A percentile compares a stretch with the other conserved stretches of the same genome.
Evolutionary conservation across 2,888 invertebrate genomes (phyloP).

Genomic region (Steinernema hermaphroditum): DNA sequence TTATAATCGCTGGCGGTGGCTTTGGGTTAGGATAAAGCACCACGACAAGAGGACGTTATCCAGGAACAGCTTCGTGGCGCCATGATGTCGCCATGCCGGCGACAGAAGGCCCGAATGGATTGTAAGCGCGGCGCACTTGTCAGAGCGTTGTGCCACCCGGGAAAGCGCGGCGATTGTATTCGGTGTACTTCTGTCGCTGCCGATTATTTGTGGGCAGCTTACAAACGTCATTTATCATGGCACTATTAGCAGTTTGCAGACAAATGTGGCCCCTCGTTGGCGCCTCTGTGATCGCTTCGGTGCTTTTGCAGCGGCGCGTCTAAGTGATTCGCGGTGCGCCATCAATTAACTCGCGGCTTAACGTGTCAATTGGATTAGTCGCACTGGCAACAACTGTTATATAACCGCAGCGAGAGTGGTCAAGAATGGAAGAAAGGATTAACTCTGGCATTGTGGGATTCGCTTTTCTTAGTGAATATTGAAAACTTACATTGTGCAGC

Average conservation of each 20-base stretch:
- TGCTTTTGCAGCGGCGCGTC: conserved; percentile 7
- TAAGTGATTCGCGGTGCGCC: conserved; percentile 20
- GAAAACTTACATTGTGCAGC: conserved; percentile 73
- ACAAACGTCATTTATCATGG: conserved; percentile 20
- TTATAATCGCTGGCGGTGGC: conserved; percentile 1
- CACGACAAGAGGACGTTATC: background rate
- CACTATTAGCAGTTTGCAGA: conserved; percentile 11
- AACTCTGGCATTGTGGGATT: background rate
- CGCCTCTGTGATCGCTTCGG: background rate
- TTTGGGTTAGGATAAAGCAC: background rate
- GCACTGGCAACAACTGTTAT: conserved; percentile 22
- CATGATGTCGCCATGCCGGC: conserved; percentile 1
- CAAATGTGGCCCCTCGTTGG: background rate
- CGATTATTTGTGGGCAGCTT: conserved; percentile 11
- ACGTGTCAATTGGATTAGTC: conserved; percentile 7
- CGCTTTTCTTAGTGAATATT: too few relatives aligned
- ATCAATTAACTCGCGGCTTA: conserved; percentile 23
- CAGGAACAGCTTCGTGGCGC: background rate
- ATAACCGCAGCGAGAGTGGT: background rate
- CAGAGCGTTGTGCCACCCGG: conserved; percentile 6
- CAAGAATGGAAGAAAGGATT: background rate
- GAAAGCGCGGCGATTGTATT: background rate
- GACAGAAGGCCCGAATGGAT: background rate
- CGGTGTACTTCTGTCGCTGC: background rate
- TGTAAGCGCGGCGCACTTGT: too few relatives aligned